Conservation (phyloP, 1,140 invertebrate species). For the Calephelis nemesis region DNA sequence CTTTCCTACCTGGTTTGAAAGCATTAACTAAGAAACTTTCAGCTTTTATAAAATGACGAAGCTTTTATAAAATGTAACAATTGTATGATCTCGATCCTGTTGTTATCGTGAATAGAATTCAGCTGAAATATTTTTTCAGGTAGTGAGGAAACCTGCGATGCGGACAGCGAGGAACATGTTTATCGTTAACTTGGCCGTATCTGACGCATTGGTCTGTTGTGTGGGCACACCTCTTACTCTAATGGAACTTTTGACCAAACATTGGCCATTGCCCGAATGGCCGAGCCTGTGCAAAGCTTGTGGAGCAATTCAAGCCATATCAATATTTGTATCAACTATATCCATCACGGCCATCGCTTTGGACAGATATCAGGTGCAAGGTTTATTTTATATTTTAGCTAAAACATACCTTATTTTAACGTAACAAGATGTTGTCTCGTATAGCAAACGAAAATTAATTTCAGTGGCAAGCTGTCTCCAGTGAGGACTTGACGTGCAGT, state of each 20-base stretch:
- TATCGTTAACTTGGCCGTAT: conserved; percentile 93
- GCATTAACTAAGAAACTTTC: no score
- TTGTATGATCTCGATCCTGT: no score
- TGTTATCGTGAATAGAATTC: no score
- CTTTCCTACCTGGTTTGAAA: no score
- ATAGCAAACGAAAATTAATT: background rate
- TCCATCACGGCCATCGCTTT: conserved; percentile 94
- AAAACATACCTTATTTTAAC: background rate
- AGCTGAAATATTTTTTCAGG: conserved; percentile 53
- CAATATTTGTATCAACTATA: conserved; percentile 93
- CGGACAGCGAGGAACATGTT: conserved; percentile 92
- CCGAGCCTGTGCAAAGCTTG: conserved; percentile 88
- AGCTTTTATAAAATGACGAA: no score
- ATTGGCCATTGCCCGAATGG: conserved; percentile 85
- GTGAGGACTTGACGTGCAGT: no score
- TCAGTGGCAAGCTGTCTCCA: background rate
- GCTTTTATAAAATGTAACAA: no score
- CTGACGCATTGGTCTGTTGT: conserved; percentile 90
- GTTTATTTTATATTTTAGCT: conserved; percentile 12
- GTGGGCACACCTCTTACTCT: conserved; percentile 93
- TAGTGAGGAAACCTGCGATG: conserved; percentile 89
- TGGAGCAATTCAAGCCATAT: conserved; percentile 89
- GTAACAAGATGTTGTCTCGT: background rate
- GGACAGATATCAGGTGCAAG: conserved; percentile 85
- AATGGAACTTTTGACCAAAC: conserved; percentile 88